phyloP scores from a whole-genome alignment of 2,797 vertebrate genomes.

The Apogon talboti region DNA sequence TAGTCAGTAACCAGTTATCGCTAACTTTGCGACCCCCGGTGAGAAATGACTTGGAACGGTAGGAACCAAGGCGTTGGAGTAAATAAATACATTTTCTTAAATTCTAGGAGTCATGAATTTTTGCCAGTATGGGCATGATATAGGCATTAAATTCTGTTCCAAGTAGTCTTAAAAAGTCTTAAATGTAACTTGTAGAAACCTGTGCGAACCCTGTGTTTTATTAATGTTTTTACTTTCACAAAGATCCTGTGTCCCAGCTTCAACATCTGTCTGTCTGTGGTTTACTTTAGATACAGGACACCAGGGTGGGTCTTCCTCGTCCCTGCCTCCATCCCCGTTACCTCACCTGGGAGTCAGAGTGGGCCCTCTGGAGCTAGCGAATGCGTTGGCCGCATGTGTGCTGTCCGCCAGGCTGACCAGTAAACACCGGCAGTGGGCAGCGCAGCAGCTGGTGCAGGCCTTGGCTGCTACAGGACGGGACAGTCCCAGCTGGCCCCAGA shows the following conservation, averaged over 20 bases:
- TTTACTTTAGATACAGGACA: slow-evolving; percentile 63
- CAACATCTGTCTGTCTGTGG: slow-evolving; percentile 39
- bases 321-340: slow-evolving; percentile 68
- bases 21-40: too few species aligned
- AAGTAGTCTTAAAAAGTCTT: too few species aligned
- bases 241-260: neutral
- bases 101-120: too few species aligned
- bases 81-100: too few species aligned
- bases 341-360: slow-evolving; percentile 74
- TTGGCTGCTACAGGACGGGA: slow-evolving; percentile 81
- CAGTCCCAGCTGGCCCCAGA: slow-evolving; percentile 78
- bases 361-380: slow-evolving; percentile 85
- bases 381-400: slow-evolving; percentile 85
- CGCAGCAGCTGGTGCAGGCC: slow-evolving; percentile 85
- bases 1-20: too few species aligned
- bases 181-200: too few species aligned
- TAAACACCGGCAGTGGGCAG: slow-evolving; percentile 86
- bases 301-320: slow-evolving; percentile 60
- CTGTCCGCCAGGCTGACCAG: slow-evolving; percentile 83
- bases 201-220: too few species aligned
- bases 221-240: too few species aligned
- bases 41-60: too few species aligned
- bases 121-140: too few species aligned
- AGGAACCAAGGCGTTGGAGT: too few species aligned
- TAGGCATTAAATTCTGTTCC: too few species aligned